A percentile compares a stretch with the other conserved stretches of the same genome.
Conservation (phyloP, 2,797 vertebrate genomes). For the Tapera naevia region DNA sequence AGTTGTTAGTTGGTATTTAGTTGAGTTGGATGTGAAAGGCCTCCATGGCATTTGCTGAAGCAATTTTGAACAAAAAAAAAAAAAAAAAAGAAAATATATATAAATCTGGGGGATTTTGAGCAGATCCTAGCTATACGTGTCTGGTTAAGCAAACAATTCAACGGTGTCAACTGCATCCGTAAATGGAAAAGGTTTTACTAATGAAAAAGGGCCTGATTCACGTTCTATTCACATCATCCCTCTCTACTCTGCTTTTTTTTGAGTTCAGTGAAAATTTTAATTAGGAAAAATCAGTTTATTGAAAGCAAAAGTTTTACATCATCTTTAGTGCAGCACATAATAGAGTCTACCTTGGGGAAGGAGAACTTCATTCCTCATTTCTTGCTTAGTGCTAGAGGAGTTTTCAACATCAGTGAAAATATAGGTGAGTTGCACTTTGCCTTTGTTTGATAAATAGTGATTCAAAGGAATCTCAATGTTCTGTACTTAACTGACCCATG, state of each 20-base stretch:
- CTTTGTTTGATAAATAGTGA: neutral
- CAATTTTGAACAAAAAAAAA: neutral
- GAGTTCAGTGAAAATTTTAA: neutral
- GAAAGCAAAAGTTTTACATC: neutral
- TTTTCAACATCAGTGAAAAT: neutral
- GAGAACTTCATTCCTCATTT: neutral
- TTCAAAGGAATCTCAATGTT: neutral
- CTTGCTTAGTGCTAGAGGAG: neutral
- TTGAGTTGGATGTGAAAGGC: neutral
- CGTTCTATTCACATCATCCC: neutral
- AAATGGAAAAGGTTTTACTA: neutral
- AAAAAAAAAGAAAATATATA: neutral
- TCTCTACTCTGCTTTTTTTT: neutral
- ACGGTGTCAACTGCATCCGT: neutral
- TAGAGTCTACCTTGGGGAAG: neutral
- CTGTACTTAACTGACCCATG: neutral
- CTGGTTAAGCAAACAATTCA: neutral
- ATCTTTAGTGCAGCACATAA: neutral
- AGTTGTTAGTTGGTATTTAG: neutral
- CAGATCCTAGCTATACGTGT: neutral
- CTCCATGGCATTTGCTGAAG: neutral
- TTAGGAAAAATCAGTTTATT: neutral
- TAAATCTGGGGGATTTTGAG: fast-evolving
- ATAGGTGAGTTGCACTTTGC: neutral
- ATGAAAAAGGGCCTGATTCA: neutral